Base-by-base conservation (phyloP, 2,797 vertebrate species). In the Chrosomus eos region DNA sequence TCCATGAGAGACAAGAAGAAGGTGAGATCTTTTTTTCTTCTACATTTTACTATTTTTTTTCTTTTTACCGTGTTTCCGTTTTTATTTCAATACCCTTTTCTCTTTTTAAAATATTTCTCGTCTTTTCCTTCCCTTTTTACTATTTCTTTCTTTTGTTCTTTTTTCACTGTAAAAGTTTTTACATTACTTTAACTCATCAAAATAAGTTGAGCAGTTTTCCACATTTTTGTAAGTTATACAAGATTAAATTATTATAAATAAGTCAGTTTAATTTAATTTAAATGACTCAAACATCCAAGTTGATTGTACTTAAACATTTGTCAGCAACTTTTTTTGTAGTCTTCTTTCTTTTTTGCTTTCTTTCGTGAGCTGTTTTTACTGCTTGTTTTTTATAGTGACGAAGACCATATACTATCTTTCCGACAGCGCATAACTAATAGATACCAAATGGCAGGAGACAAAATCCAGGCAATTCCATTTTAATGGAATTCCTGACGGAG, bases 1-100 rank as follows among this genome's bases (percentile, higher is more conserved):
- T 99, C 98, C 81, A 99, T 99, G 98, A 97, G 98, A 89, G 98
- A 99, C 94, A 99, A 99, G 93, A 99, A 99, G 93, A 99, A 99
- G 97, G 98, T 99, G 95, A 68, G 40, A 53, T 31, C 23, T 60
- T 51, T 36, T 23, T 83, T 71, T 8, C 13, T 19, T 19, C 43
- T 64, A 5, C 26, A 16, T 43, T 45, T 26, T 9, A 0, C 0
- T 45, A 23, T 51, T 1, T 6, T 1, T 6, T 23, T 80, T 28
- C 58, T 72, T 5, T 9, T 26, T 2, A 9, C 45, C 5, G 43
- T 43, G 10, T 74, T 36, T 33, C 26, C 10, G 1, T 19, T 48
- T 14, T 43, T 16, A 40, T 72, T 48, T 73, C 5, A 18, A 18
- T 18, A 18, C 1, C 36, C 1, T 40, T 53, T 53, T 53, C 1